Evolutionary conservation across 2,888 invertebrate genomes (phyloP).

Genomic region (Brassicogethes aeneus): DNA sequence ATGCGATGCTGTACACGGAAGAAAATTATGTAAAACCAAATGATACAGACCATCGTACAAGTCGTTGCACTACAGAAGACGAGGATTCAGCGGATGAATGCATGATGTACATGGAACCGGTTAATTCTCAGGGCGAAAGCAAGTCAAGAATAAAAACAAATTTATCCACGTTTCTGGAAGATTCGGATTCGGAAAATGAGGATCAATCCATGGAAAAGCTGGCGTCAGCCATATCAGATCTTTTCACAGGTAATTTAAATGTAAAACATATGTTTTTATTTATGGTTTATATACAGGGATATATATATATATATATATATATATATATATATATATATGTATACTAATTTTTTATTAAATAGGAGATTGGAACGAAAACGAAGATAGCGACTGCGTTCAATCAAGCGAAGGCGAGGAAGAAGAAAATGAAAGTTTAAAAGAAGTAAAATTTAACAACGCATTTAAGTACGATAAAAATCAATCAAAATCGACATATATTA

Average conservation of each 20-base stretch:
- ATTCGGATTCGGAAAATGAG: conserved; percentile 69
- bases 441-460: conserved; percentile 9
- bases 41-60: conserved; percentile 21
- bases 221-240: conserved; percentile 62
- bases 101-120: conserved; percentile 39
- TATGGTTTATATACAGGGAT: not conserved
- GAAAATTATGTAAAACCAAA: conserved; percentile 23
- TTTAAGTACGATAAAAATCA: too few species aligned
- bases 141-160: conserved; percentile 42
- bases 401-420: conserved; percentile 47
- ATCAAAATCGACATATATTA: conserved; percentile 58
- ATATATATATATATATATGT: too few species aligned
- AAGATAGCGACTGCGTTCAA: conserved; percentile 40
- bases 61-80: conserved; percentile 33
- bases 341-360: too few species aligned
- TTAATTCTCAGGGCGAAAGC: conserved; percentile 29
- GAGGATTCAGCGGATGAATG: conserved; percentile 39
- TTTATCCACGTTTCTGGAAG: conserved; percentile 48
- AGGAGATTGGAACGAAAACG: conserved; percentile 41
- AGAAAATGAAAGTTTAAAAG: conserved; percentile 26
- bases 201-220: conserved; percentile 60
- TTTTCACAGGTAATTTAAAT: conserved; percentile 57
- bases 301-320: too few species aligned
- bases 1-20: conserved; percentile 28
- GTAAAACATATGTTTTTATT: conserved; percentile 3